Conservation (phyloP, 2,888 invertebrate species). For the Anaspis maculata region DNA sequence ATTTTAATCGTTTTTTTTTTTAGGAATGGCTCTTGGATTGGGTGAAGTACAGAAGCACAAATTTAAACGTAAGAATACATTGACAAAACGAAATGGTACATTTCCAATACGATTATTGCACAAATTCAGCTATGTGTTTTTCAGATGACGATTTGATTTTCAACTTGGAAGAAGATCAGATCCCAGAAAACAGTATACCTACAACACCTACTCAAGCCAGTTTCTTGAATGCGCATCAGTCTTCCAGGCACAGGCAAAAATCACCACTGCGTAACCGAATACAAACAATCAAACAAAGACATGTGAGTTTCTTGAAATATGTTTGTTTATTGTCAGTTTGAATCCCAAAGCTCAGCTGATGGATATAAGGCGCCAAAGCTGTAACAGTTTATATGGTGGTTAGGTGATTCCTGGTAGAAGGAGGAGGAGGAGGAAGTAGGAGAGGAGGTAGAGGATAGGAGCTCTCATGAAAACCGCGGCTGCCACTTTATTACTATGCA, state of each 20-base stretch:
- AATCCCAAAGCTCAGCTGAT: no score
- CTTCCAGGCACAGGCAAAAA: conserved; percentile 45
- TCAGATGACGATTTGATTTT: conserved; percentile 78
- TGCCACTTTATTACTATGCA: not conserved
- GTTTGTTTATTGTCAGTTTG: no score
- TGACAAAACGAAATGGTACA: conserved; percentile 33
- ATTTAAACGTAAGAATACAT: conserved; percentile 38
- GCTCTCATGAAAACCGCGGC: no score
- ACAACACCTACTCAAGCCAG: conserved; percentile 9
- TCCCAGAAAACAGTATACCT: conserved; percentile 33
- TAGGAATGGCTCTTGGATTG: conserved; percentile 76
- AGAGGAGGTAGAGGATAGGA: no score
- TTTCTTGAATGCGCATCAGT: conserved; percentile 11
- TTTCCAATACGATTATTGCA: no score
- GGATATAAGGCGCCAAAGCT: no score
- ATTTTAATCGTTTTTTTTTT: conserved; percentile 15
- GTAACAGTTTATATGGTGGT: no score
- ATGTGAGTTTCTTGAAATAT: no score
- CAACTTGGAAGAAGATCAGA: conserved; percentile 70
- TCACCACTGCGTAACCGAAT: conserved; percentile 46
- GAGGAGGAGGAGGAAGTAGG: no score
- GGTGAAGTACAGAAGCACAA: conserved; percentile 51
- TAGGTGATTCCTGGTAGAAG: no score
- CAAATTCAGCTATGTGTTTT: no score
- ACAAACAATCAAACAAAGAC: conserved; percentile 31